Evolutionary conservation across 2,113 vertebrate species (phyloP), one percentile per base, ranked within the genome.

Genomic region (Gorsachius goisagi): DNA sequence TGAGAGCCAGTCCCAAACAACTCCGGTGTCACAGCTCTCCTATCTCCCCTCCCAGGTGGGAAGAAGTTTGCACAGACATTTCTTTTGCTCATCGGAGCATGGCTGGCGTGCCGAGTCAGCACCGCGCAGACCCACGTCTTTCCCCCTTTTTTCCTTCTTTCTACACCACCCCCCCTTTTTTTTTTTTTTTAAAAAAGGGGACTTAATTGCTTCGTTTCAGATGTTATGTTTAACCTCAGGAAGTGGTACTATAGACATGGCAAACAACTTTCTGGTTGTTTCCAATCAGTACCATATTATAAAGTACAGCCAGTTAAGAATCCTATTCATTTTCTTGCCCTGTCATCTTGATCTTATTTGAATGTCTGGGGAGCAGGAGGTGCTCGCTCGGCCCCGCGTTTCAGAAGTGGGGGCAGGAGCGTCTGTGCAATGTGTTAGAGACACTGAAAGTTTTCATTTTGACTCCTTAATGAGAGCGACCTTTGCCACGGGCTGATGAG

Each of bases 381-480:
- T 98, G 97, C 98, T 98, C 96, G 58, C 97, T 88, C n/a, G 7
- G 97, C 96, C 97, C 97, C 81, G 2, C 77, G 45, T 97, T 98
- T 98, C 94, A 97, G 97, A 97, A 96, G 95, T 96, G 97, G 98
- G 98, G 97, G 97, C 96, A 97, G 97, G 97, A 96, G 97, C 87
- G 96, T 97, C 97, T 98, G 97, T 97, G 97, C 96, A 97, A 98
- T 98, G 98, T 99, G 99, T 99, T 98, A 99, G 99, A 99, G 98
- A 99, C 98, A 99, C 98, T 98, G 98, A 99, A 99, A 98, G 99
- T 99, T 99, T 99, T 99, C 98, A 98, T 99, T 99, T 98, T 98
- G 99, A 98, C 98, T 98, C 98, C 99, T 99, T 99, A 99, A 99
- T 99, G 99, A 99, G 99, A 98, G 98, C 97, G 99, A 99, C 99